phyloP scores from a whole-genome alignment of 2,797 vertebrate genomes.

The Dallia pectoralis region DNA sequence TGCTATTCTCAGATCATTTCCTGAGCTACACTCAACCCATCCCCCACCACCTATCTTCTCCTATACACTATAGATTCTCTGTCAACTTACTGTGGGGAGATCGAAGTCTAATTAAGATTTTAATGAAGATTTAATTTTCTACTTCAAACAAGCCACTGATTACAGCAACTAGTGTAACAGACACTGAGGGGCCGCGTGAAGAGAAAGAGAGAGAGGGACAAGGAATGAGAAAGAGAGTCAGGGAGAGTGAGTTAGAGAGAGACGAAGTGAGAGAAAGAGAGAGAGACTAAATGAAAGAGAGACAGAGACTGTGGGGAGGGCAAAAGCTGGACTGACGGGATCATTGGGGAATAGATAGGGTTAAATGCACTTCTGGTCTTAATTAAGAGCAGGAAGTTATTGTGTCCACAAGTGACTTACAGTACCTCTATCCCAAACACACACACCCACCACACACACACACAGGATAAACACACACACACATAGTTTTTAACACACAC shows the following conservation, averaged over 20 bases:
- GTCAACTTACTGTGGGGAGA: conserved; percentile 64
- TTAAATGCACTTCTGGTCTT: background rate
- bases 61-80: conserved; percentile 69
- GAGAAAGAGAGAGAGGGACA: background rate
- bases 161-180: conserved; percentile 44
- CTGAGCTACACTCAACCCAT: conserved; percentile 11
- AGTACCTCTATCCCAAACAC: background rate
- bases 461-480: background rate
- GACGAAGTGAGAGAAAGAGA: background rate
- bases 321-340: background rate
- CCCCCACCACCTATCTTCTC: conserved; percentile 43
- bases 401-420: conserved; percentile 15
- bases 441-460: conserved; percentile 7
- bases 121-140: conserved; percentile 82
- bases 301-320: background rate
- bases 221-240: background rate
- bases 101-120: conserved; percentile 81
- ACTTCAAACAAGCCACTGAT: conserved; percentile 67
- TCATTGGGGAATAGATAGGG: background rate
- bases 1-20: conserved; percentile 63
- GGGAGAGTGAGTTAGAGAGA: background rate
- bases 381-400: conserved; percentile 5
- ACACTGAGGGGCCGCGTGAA: background rate
- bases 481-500: background rate
- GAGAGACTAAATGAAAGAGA: too few relatives aligned